Percentiles rank a stretch among this genome's conserved stretches.
These are phyloP conservation scores for Zaprionus gabonicus DNA, from an alignment of 1,140 invertebrate genomes.

Conservation along the genomic window DNA sequence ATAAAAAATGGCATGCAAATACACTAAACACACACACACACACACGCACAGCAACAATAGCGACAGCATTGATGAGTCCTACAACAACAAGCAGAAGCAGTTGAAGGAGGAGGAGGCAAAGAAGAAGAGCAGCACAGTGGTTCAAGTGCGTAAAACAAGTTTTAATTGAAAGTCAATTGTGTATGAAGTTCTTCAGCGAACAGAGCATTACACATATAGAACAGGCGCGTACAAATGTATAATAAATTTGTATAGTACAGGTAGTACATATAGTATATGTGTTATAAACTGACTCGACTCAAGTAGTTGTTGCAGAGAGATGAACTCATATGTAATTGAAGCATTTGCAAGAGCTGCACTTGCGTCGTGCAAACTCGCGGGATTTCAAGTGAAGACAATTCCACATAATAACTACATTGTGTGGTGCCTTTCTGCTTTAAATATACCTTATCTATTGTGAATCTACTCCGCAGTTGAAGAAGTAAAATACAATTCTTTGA, in stretches of 20 bases:
- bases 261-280: too few species aligned
- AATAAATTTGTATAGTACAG: too few species aligned
- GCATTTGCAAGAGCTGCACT: background rate
- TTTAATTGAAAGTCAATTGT: background rate
- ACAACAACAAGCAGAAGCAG: slow-evolving; percentile 16
- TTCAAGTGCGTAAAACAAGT: background rate
- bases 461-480: background rate
- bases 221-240: too few species aligned
- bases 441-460: background rate
- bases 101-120: background rate
- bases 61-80: slow-evolving; percentile 14
- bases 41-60: slow-evolving; percentile 21
- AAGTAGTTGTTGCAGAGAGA: background rate
- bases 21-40: slow-evolving; percentile 35
- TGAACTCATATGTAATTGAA: background rate
- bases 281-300: background rate
- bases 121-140: slow-evolving; percentile 31
- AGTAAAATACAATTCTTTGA: background rate
- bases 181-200: background rate
- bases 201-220: background rate
- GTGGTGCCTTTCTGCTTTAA: too few species aligned
- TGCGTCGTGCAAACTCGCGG: background rate
- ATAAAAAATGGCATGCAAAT: slow-evolving; percentile 66
- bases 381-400: background rate
- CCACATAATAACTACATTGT: background rate